These are phyloP conservation scores for Peromyscus aztecus DNA, from an alignment of 2,797 vertebrate species.

Conservation along the genomic window DNA sequence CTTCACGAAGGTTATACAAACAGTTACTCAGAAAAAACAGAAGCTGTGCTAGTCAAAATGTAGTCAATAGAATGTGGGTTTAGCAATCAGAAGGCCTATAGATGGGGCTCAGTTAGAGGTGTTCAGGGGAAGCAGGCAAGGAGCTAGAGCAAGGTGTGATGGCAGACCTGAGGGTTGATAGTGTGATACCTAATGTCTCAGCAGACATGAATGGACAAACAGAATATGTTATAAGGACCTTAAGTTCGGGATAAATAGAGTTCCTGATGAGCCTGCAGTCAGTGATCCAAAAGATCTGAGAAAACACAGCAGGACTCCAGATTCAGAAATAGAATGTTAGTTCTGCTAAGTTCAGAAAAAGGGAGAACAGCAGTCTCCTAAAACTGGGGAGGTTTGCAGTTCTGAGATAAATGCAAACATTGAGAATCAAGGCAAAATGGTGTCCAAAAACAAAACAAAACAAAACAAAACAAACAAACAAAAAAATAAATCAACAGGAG, in stretches of 20 bases:
- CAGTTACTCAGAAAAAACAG: background rate
- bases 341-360: background rate
- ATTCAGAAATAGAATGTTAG: background rate
- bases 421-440: background rate
- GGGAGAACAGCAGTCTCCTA: background rate
- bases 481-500: too few species aligned
- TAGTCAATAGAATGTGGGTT: background rate
- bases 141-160: background rate
- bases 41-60: background rate
- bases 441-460: background rate
- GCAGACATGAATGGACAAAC: background rate
- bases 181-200: background rate
- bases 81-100: background rate
- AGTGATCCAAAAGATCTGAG: background rate
- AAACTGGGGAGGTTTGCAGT: background rate
- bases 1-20: background rate
- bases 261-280: background rate
- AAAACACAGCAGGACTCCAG: background rate
- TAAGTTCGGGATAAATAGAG: background rate
- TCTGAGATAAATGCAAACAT: background rate
- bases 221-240: background rate
- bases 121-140: background rate
- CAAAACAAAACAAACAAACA: too few species aligned
- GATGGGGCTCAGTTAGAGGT: background rate
- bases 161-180: accelerated